phyloP scores from a whole-genome alignment of 2,797 vertebrate species.

The Allobates femoralis region DNA sequence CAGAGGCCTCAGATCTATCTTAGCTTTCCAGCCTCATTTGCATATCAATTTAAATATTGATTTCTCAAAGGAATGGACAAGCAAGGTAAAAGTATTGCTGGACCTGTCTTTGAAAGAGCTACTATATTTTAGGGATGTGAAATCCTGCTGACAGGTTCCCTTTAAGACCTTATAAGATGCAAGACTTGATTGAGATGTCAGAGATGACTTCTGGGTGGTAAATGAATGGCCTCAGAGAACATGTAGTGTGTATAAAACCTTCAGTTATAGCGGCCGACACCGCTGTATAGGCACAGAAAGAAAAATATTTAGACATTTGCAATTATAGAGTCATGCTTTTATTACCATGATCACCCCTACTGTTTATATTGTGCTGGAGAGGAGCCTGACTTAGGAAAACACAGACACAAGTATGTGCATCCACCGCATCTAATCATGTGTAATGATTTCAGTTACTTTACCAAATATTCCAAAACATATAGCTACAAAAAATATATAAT shows the following conservation, averaged over 20 bases:
- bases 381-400: neutral
- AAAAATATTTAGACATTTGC: constrained; percentile 46
- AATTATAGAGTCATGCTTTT: constrained; percentile 34
- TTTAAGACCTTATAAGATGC: neutral
- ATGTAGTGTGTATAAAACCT: constrained; percentile 3
- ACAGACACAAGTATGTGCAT: neutral
- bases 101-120: no score
- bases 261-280: constrained; percentile 1
- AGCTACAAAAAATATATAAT: neutral
- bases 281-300: constrained; percentile 18
- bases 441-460: neutral
- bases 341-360: constrained; percentile 22
- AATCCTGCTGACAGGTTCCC: no score
- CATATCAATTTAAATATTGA: neutral
- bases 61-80: neutral
- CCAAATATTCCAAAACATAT: neutral
- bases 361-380: constrained; percentile 33
- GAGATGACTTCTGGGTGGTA: constrained; percentile 26
- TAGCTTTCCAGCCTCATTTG: no score
- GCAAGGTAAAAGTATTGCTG: no score
- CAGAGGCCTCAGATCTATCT: no score
- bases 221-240: constrained; percentile 3
- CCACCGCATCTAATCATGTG: neutral
- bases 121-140: no score
- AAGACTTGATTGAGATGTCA: constrained; percentile 4